Conservation (phyloP, 1,140 invertebrate species). For the Zaprionus taronus region DNA sequence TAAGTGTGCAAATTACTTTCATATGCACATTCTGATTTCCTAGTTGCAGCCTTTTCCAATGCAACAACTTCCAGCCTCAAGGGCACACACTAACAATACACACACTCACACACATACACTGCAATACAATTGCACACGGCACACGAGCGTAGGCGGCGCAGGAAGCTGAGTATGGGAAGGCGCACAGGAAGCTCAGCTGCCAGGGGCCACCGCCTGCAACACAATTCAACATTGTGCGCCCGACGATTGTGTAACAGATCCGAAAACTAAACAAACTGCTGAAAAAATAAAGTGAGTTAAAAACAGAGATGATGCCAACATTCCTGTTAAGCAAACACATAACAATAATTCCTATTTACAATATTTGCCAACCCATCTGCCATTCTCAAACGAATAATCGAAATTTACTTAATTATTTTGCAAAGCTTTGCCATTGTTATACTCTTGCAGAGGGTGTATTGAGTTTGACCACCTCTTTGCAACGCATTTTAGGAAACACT, state of each 20-base stretch:
- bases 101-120: constrained; percentile 1
- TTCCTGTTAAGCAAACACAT: background rate
- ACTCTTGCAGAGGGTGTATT: no score
- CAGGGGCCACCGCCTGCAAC: constrained; percentile 21
- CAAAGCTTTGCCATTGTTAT: background rate
- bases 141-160: background rate
- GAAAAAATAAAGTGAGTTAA: background rate
- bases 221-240: constrained; percentile 27
- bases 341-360: background rate
- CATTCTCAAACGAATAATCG: background rate
- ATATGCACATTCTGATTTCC: constrained; percentile 81
- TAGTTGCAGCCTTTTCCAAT: constrained; percentile 56
- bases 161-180: constrained; percentile 20
- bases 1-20: constrained; percentile 81
- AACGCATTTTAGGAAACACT: no score
- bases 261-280: constrained; percentile 7
- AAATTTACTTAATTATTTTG: background rate
- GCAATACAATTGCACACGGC: constrained; percentile 20
- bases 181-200: constrained; percentile 29
- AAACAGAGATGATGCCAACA: background rate
- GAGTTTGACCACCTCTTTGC: no score
- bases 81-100: constrained; percentile 14
- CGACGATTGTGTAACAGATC: constrained; percentile 4
- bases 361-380: background rate
- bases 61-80: constrained; percentile 21